Evolutionary conservation across 2,888 invertebrate genomes (phyloP).

Genomic region (Catotricha subobsoleta): DNA sequence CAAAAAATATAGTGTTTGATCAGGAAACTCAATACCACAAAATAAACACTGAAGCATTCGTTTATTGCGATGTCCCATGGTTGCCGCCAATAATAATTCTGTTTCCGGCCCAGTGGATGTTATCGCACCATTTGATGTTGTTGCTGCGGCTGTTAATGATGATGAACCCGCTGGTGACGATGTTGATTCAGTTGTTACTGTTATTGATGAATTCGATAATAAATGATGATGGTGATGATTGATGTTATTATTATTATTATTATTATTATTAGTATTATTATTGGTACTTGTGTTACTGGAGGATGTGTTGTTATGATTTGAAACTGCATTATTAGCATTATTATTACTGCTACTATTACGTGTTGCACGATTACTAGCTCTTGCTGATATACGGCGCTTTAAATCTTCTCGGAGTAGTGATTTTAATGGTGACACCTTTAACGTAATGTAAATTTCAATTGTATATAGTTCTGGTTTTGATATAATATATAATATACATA

Average conservation of each 20-base stretch:
- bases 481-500: not conserved
- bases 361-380: conserved; percentile 39
- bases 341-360: conserved; percentile 18
- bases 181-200: conserved; percentile 6
- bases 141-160: conserved; percentile 27
- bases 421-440: conserved; percentile 58
- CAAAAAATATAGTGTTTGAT: conserved; percentile 88
- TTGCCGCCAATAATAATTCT: conserved; percentile 28
- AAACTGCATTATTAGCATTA: conserved; percentile 13
- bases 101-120: conserved; percentile 55
- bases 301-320: too few species aligned
- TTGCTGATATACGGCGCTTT: conserved; percentile 57
- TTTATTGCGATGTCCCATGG: conserved; percentile 14
- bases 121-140: conserved; percentile 40
- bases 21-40: conserved; percentile 88
- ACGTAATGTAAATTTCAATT: not conserved
- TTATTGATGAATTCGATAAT: conserved; percentile 2
- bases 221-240: conserved; percentile 1
- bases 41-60: conserved; percentile 62
- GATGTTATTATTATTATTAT: conserved; percentile 9
- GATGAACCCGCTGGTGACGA: conserved; percentile 23
- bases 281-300: too few species aligned
- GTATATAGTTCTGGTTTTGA: not conserved
- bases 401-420: conserved; percentile 68
- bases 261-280: conserved; percentile 12